A percentile compares a stretch with the other conserved stretches of the same genome.
Conservation (phyloP, 2,113 vertebrate species). For the Eubucco bourcierii region DNA sequence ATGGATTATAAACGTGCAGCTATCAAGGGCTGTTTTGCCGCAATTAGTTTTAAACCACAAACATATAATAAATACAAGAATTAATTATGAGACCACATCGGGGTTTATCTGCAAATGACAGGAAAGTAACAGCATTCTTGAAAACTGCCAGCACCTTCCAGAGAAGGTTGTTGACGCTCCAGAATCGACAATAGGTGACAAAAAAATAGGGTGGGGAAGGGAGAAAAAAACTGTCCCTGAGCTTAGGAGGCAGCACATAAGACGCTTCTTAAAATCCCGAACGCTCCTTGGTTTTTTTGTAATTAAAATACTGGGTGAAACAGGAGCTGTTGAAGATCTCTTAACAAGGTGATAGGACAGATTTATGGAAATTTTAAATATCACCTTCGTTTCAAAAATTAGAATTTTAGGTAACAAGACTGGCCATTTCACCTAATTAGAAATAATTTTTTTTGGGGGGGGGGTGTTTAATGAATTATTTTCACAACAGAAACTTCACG, state of each 20-base stretch:
- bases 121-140: background rate
- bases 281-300: background rate
- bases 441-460: background rate
- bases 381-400: background rate
- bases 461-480: background rate
- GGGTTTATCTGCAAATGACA: background rate
- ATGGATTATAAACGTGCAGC: background rate
- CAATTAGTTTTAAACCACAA: background rate
- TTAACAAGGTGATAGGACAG: background rate
- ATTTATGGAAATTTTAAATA: rapidly evolving
- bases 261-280: background rate
- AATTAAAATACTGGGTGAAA: background rate
- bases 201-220: rapidly evolving
- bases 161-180: background rate
- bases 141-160: background rate
- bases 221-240: background rate
- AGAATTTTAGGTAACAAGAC: background rate
- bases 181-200: rapidly evolving
- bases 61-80: background rate
- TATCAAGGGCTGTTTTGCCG: background rate
- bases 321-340: background rate
- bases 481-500: background rate
- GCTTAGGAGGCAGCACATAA: background rate
- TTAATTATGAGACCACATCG: background rate
- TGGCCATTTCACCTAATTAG: background rate